phyloP scores from a whole-genome alignment of 2,797 vertebrate genomes.

The Ambastaia sidthimunki region DNA sequence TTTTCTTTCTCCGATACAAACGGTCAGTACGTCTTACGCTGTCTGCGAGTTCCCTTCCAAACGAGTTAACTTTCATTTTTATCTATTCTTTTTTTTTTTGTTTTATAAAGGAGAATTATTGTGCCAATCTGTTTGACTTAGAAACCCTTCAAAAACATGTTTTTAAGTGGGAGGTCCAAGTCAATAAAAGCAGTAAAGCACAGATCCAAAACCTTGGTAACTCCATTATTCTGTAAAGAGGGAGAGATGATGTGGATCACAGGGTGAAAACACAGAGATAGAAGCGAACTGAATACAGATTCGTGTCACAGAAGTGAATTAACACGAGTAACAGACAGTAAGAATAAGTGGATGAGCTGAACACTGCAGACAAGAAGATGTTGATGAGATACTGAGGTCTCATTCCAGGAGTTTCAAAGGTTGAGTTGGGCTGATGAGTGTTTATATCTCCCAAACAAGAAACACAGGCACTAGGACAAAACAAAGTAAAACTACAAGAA shows the following conservation, averaged over 20 bases:
- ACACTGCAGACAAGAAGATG: slow-evolving; percentile 30
- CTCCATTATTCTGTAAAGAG: slow-evolving; percentile 59
- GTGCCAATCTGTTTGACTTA: slow-evolving; percentile 71
- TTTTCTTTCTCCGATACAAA: slow-evolving; percentile 21
- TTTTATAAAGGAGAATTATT: slow-evolving; percentile 57
- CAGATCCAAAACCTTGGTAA: slow-evolving; percentile 67
- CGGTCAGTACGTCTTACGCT: not conserved
- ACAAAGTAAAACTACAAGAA: slow-evolving; percentile 32
- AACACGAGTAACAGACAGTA: slow-evolving; percentile 39
- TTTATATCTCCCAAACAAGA: slow-evolving; percentile 47
- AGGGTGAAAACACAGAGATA: slow-evolving; percentile 52
- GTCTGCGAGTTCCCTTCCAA: slow-evolving; percentile 44
- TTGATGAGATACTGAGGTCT: slow-evolving; percentile 37
- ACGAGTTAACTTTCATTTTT: slow-evolving; percentile 54
- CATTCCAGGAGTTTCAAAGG: slow-evolving; percentile 32
- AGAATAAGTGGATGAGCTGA: slow-evolving; percentile 38
- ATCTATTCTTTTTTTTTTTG: slow-evolving; percentile 12
- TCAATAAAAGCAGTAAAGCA: slow-evolving; percentile 70
- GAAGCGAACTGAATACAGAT: slow-evolving; percentile 61
- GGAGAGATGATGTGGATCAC: slow-evolving; percentile 8
- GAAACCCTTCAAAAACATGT: slow-evolving; percentile 65
- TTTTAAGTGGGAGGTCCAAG: slow-evolving; percentile 62
- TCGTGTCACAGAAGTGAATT: slow-evolving; percentile 54
- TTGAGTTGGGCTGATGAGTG: slow-evolving; percentile 31
- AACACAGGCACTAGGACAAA: slow-evolving; percentile 38